phyloP scores from a whole-genome alignment of 2,888 invertebrate species.

The Drosophila tanythrix region DNA sequence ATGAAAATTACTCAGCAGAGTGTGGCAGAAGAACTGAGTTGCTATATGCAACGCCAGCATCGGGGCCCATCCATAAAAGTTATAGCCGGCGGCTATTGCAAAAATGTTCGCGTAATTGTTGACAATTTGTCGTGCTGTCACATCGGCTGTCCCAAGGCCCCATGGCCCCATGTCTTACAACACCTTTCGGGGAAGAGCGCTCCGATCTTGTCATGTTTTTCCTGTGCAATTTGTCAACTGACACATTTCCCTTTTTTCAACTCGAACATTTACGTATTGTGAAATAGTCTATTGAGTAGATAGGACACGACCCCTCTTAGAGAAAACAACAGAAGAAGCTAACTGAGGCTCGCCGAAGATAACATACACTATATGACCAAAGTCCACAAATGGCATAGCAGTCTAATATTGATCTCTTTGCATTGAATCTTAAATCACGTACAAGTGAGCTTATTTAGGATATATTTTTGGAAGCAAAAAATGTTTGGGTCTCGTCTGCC shows the following conservation, averaged over 20 bases:
- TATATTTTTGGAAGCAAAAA: background rate
- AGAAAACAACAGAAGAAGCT: background rate
- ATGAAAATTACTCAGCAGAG: constrained; percentile 75
- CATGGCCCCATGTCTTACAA: constrained; percentile 65
- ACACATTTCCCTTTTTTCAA: constrained; percentile 58
- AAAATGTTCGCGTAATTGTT: constrained; percentile 79
- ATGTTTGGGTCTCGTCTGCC: background rate
- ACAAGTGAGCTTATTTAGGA: background rate
- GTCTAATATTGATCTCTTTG: background rate
- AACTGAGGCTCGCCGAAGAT: background rate
- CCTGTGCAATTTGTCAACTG: constrained; percentile 83
- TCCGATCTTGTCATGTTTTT: constrained; percentile 83
- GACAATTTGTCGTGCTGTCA: constrained; percentile 80
- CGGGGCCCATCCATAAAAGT: constrained; percentile 38
- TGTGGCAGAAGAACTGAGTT: constrained; percentile 7
- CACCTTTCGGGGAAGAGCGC: constrained; percentile 67
- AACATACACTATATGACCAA: background rate
- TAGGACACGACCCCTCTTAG: background rate
- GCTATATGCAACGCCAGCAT: constrained; percentile 5
- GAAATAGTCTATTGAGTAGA: constrained; percentile 50
- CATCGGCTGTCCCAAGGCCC: constrained; percentile 18
- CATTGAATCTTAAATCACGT: background rate
- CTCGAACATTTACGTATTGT: constrained; percentile 56
- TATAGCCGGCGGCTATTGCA: constrained; percentile 59
- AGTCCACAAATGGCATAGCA: background rate